Percentiles rank a stretch among this genome's conserved stretches.
Conservation (phyloP, 2,113 vertebrate species). For the Petroica traversi region DNA sequence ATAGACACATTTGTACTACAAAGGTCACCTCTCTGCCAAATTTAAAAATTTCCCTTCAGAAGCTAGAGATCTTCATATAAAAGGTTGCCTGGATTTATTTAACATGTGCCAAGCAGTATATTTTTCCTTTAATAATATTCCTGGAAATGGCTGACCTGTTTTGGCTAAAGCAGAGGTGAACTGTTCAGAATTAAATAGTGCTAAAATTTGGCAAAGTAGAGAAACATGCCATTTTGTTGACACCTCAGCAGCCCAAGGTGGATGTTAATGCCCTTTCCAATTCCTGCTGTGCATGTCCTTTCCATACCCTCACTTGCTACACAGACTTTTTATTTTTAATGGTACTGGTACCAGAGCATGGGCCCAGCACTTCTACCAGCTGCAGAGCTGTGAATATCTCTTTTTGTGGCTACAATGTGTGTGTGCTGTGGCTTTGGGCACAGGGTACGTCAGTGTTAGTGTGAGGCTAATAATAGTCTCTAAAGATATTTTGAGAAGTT, state of each 20-base stretch:
- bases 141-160: not conserved
- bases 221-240: not conserved
- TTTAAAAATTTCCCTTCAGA: not conserved
- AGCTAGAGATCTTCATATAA: not conserved
- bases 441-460: not conserved
- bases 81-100: not conserved
- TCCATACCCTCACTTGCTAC: not conserved
- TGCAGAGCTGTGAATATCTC: not conserved
- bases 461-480: not conserved
- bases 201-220: not conserved
- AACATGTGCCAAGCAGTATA: not conserved
- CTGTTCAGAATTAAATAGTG: not conserved
- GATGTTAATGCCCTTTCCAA: not conserved
- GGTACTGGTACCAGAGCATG: not conserved
- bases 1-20: not conserved
- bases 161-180: not conserved
- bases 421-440: not conserved
- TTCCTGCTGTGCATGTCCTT: not conserved
- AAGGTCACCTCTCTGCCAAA: not conserved
- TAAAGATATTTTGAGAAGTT: not conserved
- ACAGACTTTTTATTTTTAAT: not conserved
- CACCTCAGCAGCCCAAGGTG: not conserved
- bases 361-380: not conserved
- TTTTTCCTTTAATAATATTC: slow-evolving; percentile 4
- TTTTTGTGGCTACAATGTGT: not conserved